Evolutionary conservation across 2,888 invertebrate species (phyloP).

Genomic region (Empis stercorea): DNA sequence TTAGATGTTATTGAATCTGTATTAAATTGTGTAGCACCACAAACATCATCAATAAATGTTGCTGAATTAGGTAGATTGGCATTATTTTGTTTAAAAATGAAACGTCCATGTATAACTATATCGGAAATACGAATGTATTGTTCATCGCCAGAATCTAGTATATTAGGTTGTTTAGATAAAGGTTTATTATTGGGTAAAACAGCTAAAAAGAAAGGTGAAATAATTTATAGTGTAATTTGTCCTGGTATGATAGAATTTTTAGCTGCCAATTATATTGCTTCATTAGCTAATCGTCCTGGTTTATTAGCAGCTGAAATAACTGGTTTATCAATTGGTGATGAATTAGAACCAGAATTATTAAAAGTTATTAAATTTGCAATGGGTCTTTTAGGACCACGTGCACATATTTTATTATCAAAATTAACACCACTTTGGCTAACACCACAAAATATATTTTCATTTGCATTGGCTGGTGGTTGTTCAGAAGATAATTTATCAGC

Average conservation of each 20-base stretch:
- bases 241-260: slow-evolving; percentile 40
- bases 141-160: slow-evolving; percentile 33
- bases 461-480: slow-evolving; percentile 41
- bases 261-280: slow-evolving; percentile 43
- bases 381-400: slow-evolving; percentile 40
- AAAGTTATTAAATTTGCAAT: slow-evolving; percentile 38
- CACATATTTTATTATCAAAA: slow-evolving; percentile 38
- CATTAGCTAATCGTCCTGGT: slow-evolving; percentile 39
- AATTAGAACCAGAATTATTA: slow-evolving; percentile 36
- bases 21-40: slow-evolving; percentile 29
- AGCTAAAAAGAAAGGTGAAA: slow-evolving; percentile 34
- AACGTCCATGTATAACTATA: slow-evolving; percentile 38
- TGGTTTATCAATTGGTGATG: slow-evolving; percentile 25
- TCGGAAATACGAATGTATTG: slow-evolving; percentile 38
- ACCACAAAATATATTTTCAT: slow-evolving; percentile 39
- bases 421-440: slow-evolving; percentile 41
- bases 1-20: slow-evolving; percentile 30
- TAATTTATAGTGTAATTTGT: slow-evolving; percentile 38
- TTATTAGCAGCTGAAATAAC: slow-evolving; percentile 39
- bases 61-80: slow-evolving; percentile 42
- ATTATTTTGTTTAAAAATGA: slow-evolving; percentile 38
- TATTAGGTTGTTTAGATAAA: slow-evolving; percentile 38
- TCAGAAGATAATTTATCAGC: slow-evolving; percentile 41
- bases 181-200: slow-evolving; percentile 34
- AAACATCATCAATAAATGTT: slow-evolving; percentile 23